Evolutionary conservation across 2,113 vertebrate species (phyloP), one percentile per base, ranked within the genome.

Genomic region (Rhea pennata): DNA sequence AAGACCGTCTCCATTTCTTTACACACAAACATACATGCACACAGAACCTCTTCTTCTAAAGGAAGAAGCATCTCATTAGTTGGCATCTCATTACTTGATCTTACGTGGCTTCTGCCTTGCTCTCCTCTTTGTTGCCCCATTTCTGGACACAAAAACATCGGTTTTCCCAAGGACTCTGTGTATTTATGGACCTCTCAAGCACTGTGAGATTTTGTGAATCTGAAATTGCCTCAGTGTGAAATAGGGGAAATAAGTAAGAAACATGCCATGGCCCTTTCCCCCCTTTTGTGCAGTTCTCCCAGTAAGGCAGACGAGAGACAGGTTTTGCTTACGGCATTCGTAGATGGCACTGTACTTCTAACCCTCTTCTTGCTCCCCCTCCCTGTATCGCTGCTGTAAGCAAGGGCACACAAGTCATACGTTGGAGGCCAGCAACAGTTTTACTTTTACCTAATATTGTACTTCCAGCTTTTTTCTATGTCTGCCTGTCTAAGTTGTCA

Each of bases 261-360:
- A 89, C 29, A 42, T 6, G 36, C 44, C 36, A 4, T 24, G 29
- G 56, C 44, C 36, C 80, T 95, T 87, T 3, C 27, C 10, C 84
- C 40, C 27, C 33, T 92, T 93, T 86, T 3, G 2, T 66, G 44
- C 66, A 75, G 58, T 26, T 91, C 81, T 73, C 70, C 62, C 88
- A 88, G 81, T 75, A 92, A 83, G 82, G 61, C 61, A 94, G 65
- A 92, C 71, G 53, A 78, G 58, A 90, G 85, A 71, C 36, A 72
- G 64, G 54, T 94, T 95, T 92, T 95, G 42, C 84, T 94, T 48
- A 56, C 10, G 94, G 51, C 79, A 53, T 75, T 94, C 84, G 9
- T 22, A 50, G 77, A 85, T 39, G 81, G 58, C 48, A 71, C 71
- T 4, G 1, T 21, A 51, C 24, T 94, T 74, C 76, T 46, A 39